Base-by-base conservation (phyloP, 2,113 vertebrate species). In the Circaetus cinerascens region DNA sequence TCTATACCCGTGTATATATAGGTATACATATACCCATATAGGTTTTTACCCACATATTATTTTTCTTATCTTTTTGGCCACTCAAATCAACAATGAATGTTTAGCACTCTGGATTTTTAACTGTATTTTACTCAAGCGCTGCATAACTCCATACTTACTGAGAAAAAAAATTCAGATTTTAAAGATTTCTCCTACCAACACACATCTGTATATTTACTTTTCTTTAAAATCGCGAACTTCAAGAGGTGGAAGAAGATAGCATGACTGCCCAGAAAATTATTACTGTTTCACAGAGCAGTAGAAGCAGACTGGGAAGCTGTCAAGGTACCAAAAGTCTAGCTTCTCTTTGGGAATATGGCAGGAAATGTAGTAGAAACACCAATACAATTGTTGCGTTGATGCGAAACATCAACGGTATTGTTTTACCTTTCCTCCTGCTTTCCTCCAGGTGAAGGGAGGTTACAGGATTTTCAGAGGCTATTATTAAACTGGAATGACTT, bases 391-490 rank as follows among this genome's bases (percentile, higher is more conserved):
- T n/a, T 68, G 38, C 3, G 0, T 41, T 84, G 67, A 86, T 64
- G 17, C 1, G 1, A 79, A 75, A 76, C 26, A 77, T 78, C 69
- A 87, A 66, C 46, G 17, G 80, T 86, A 96, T 97, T 96, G 96
- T 96, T 97, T 50, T 45, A 81, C 66, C 83, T 93, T 95, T 95
- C 90, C 92, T 93, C 71, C 50, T 80, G 67, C 78, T 48, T 93
- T 78, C 93, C 96, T 90, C 80, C 91, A 82, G 57, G 74, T 95
- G 91, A 94, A 91, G 41, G 74, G 41, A 92, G 66, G 48, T 43
- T 89, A 94, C 40, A 76, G 77, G 73, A 87, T 64, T 93, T 90
- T 84, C 0, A 0, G 50, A 95, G 50, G 36, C 50, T 97, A 89
- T 96, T 89, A 89, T 85, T 96, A 93, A 87, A 81, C 45, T 79